phyloP scores from a whole-genome alignment of 2,113 vertebrate species.

The Orientallactaga bullata region DNA sequence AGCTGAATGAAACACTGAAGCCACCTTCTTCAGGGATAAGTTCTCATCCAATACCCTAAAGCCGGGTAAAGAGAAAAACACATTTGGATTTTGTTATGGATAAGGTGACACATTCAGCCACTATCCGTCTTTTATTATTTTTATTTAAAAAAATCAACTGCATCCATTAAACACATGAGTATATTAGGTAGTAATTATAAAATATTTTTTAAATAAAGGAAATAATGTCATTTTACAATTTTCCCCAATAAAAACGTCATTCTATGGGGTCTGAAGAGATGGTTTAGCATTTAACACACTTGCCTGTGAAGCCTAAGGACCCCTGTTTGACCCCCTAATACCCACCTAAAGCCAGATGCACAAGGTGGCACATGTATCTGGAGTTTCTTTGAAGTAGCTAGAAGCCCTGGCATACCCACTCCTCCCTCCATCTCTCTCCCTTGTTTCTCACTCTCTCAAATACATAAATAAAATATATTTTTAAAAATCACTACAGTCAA shows the following conservation, averaged over 20 bases:
- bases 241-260: background rate
- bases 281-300: too few relatives aligned
- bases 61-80: background rate
- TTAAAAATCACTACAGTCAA: background rate
- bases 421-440: too few relatives aligned
- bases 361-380: too few relatives aligned
- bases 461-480: too few relatives aligned
- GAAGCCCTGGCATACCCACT: too few relatives aligned
- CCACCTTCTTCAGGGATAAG: background rate
- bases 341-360: too few relatives aligned
- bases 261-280: too few relatives aligned
- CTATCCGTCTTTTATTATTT: background rate
- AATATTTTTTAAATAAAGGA: constrained; percentile 10
- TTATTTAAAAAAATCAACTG: background rate
- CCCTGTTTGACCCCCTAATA: too few relatives aligned
- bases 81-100: background rate
- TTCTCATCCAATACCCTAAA: background rate
- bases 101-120: background rate
- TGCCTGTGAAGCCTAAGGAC: too few relatives aligned
- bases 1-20: background rate
- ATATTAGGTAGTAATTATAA: background rate
- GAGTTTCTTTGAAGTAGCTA: too few relatives aligned
- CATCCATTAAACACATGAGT: background rate
- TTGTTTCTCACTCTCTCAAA: too few relatives aligned
- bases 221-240: background rate